These are phyloP conservation scores for Ptiloglossa arizonensis DNA, from an alignment of 1,140 invertebrate species.

Conservation along the genomic window DNA sequence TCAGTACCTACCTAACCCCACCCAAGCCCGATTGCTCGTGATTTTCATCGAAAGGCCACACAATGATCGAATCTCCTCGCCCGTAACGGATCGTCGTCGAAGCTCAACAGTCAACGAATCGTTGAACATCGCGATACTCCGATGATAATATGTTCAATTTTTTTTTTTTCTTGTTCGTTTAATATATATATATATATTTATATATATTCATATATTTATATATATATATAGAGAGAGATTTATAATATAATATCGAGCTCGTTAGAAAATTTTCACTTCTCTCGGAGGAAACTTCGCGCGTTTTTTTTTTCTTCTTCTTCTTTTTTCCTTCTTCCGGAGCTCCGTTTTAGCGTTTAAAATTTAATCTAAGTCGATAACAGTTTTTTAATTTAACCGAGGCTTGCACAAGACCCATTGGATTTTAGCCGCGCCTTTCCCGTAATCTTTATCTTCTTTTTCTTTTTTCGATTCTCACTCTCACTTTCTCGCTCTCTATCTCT, in stretches of 20 bases:
- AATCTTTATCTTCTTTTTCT: constrained; percentile 26
- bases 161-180: no score
- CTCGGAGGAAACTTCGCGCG: constrained; percentile 18
- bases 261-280: constrained; percentile 51
- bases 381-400: constrained; percentile 74
- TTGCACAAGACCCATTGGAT: constrained; percentile 78
- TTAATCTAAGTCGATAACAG: constrained; percentile 75
- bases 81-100: constrained; percentile 40
- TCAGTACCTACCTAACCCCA: no score
- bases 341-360: constrained; percentile 50
- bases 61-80: constrained; percentile 43
- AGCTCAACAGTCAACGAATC: constrained; percentile 51
- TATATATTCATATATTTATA: no score
- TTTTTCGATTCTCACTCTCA: constrained; percentile 1
- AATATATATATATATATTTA: no score
- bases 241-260: constrained; percentile 54
- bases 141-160: constrained; percentile 64
- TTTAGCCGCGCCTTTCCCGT: constrained; percentile 60
- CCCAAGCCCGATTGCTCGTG: background rate
- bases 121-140: constrained; percentile 31
- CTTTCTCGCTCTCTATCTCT: background rate
- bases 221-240: no score
- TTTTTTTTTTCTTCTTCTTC: no score
- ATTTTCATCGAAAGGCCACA: constrained; percentile 59
- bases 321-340: no score